These are phyloP conservation scores for Glaucomys volans DNA, from an alignment of 2,113 vertebrate species.

Conservation along the genomic window DNA sequence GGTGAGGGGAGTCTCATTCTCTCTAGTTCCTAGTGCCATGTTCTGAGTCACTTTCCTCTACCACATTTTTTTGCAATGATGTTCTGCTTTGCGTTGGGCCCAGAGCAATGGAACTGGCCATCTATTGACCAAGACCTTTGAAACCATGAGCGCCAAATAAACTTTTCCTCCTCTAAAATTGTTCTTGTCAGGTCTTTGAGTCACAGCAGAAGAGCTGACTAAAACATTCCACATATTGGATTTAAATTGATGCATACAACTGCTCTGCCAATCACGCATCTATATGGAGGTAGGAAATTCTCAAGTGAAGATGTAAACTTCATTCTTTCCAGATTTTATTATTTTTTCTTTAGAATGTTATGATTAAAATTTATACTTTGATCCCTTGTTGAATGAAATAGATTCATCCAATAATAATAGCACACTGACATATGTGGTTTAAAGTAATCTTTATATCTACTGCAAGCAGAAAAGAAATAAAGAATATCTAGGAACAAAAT, in stretches of 20 bases:
- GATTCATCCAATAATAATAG: constrained; percentile 22
- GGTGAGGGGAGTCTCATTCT: too few relatives aligned
- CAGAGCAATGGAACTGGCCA: too few relatives aligned
- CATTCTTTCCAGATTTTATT: not conserved
- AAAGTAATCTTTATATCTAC: constrained; percentile 22
- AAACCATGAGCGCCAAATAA: too few relatives aligned
- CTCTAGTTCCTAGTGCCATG: too few relatives aligned
- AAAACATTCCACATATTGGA: not conserved
- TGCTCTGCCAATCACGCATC: not conserved
- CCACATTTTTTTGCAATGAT: too few relatives aligned
- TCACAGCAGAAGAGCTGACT: too few relatives aligned
- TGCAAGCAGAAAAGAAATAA: constrained; percentile 51
- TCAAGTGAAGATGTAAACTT: constrained; percentile 14
- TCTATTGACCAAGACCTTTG: too few relatives aligned
- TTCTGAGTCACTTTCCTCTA: too few relatives aligned
- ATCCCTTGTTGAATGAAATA: not conserved
- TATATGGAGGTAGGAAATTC: not conserved
- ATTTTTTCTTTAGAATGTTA: not conserved
- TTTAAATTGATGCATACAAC: not conserved
- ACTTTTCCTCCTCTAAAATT: too few relatives aligned
- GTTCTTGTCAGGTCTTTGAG: too few relatives aligned
- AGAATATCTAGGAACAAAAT: constrained; percentile 5
- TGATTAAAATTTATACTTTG: constrained; percentile 46
- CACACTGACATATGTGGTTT: constrained; percentile 21
- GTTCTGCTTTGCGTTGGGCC: too few relatives aligned